A percentile compares a stretch with the other conserved stretches of the same genome.
These are phyloP conservation scores for Alces alces DNA, from an alignment of 2,113 vertebrate species.

Conservation along the genomic window DNA sequence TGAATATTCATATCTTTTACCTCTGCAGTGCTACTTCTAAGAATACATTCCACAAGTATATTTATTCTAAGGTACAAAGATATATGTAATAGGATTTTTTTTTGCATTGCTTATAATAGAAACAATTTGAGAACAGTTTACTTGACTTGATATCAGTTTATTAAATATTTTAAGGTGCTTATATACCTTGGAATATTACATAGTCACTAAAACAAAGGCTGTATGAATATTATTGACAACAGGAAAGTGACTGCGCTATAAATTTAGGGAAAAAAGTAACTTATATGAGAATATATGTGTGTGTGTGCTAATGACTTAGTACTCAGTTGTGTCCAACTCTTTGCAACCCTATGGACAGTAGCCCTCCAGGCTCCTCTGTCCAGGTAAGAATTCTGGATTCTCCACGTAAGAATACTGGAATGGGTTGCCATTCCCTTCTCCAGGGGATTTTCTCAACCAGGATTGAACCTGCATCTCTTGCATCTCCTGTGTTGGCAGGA, in stretches of 20 bases:
- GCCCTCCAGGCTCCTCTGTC: not conserved
- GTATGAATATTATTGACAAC: not conserved
- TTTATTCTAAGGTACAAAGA: not conserved
- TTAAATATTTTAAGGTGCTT: constrained; percentile 24
- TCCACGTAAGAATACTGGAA: not conserved
- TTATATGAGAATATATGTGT: not conserved
- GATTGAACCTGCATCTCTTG: not conserved
- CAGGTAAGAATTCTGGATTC: not conserved
- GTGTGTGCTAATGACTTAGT: not conserved
- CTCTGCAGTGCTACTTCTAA: not conserved
- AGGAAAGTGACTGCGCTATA: not conserved
- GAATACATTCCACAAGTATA: constrained; percentile 6
- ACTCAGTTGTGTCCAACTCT: not conserved
- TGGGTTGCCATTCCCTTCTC: not conserved
- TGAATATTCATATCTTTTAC: not conserved
- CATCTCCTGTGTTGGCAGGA: not conserved
- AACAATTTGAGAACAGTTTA: constrained; percentile 24
- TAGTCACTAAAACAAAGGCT: not conserved
- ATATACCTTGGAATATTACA: not conserved
- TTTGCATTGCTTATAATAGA: not conserved
- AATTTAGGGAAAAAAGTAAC: not conserved
- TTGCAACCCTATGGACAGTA: not conserved
- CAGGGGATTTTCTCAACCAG: not conserved
- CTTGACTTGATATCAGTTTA: not conserved
- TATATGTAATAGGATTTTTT: constrained; percentile 5